Percentiles rank a stretch among this genome's conserved stretches.
Evolutionary conservation across 23 tunicate genomes (phyloP).

Genomic region (Ciona savignyi): DNA sequence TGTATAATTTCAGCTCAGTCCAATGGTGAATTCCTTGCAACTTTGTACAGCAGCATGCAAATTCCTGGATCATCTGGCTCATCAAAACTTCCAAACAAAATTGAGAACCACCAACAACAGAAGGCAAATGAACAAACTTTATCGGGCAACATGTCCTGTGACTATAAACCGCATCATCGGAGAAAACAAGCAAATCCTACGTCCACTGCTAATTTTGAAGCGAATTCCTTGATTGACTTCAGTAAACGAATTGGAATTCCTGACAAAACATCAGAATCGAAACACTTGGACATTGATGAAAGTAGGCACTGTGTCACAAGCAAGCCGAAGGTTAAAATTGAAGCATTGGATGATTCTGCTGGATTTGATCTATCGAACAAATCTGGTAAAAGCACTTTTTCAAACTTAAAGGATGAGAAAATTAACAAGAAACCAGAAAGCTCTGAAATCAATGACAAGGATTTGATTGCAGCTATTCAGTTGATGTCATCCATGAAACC

Average conservation of each 20-base stretch:
- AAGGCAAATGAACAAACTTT: no score
- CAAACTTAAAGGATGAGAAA: background rate
- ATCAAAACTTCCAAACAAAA: slow-evolving; percentile 1
- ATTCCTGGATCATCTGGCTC: slow-evolving; percentile 1
- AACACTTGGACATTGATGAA: background rate
- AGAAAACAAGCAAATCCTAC: slow-evolving; percentile 39
- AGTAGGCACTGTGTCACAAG: background rate
- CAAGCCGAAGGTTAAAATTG: slow-evolving; percentile 6
- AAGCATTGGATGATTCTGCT: background rate
- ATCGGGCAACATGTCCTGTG: no score
- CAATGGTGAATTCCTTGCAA: slow-evolving; percentile 30
- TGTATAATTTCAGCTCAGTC: slow-evolving; percentile 28
- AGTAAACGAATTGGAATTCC: background rate
- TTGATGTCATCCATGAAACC: background rate
- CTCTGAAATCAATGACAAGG: background rate
- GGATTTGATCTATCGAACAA: background rate
- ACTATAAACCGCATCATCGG: background rate
- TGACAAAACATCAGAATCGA: background rate
- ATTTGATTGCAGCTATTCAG: background rate
- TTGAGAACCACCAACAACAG: no score
- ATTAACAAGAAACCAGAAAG: background rate
- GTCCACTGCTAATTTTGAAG: slow-evolving; percentile 3
- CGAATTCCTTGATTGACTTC: background rate
- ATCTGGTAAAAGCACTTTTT: background rate
- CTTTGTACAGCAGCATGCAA: slow-evolving; percentile 35